Conservation (phyloP, 2,888 invertebrate species). For the Drosophila fulvimacula region DNA sequence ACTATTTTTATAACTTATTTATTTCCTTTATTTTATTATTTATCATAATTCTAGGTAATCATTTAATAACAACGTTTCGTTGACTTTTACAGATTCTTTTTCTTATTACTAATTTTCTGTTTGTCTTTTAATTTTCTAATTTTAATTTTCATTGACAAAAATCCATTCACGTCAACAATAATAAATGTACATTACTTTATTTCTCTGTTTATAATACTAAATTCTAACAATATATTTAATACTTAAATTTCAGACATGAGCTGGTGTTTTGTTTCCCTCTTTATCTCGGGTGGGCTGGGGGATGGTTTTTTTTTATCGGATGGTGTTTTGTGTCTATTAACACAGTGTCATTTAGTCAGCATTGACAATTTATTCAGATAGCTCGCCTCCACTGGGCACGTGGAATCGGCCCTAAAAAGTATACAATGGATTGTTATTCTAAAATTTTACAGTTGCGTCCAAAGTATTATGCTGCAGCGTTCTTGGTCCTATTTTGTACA, state of each 20-base stretch:
- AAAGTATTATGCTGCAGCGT: slow-evolving; percentile 15
- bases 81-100: too few species aligned
- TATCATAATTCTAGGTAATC: too few species aligned
- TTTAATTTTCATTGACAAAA: slow-evolving; percentile 55
- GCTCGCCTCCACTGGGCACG: slow-evolving; percentile 20
- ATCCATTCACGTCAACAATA: slow-evolving; percentile 46
- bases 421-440: slow-evolving; percentile 33
- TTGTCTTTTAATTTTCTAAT: slow-evolving; percentile 26
- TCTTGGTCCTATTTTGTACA: background rate
- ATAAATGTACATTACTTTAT: slow-evolving; percentile 38
- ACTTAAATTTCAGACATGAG: slow-evolving; percentile 57
- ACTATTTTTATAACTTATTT: too few species aligned
- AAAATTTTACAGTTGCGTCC: slow-evolving; percentile 31
- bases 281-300: slow-evolving; percentile 35
- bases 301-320: too few species aligned
- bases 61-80: too few species aligned
- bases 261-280: background rate
- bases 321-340: slow-evolving; percentile 4
- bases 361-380: background rate
- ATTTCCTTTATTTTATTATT: too few species aligned
- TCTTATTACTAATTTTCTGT: slow-evolving; percentile 15
- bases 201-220: slow-evolving; percentile 26
- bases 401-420: slow-evolving; percentile 44
- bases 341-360: background rate
- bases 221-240: slow-evolving; percentile 55